Evolutionary conservation across 2,113 vertebrate species (phyloP), one percentile per base, ranked within the genome.

Genomic region (Monarcha castaneiventris): DNA sequence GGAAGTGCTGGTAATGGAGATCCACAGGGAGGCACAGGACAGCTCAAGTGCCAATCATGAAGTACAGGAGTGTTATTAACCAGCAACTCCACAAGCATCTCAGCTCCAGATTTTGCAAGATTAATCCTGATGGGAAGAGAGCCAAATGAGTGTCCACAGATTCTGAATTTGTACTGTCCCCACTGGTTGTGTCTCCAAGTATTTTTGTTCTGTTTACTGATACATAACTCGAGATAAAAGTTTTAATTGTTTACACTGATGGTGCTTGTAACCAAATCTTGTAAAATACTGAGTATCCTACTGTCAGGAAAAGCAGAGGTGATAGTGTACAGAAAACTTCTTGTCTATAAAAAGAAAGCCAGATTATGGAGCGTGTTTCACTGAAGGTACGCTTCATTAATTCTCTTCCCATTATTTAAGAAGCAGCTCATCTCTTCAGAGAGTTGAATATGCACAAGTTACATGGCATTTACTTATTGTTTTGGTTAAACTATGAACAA

Each of bases 211-310:
- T 88, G 35, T 86, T 93, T 92, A 71, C 59, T 82, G 69, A 72
- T 72, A 72, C 17, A 49, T 87, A 64, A 67, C 12, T 75, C 72
- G 77, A 79, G 90, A 84, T 46, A 8, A 43, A 94, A 67, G 25
- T 37, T 96, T 75, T 61, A 22, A 54, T 92, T 84, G 90, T 95
- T 96, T 96, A 87, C 83, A 81, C 39, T 78, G 13, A 25, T 75
- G 85, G 79, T 78, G 61, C 82, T 94, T 87, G 52, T 93, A 81
- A 93, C n/a, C 79, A 92, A 95, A 72, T 92, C 61, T 72, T 94
- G 69, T 76, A 69, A 58, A 61, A 91, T 75, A 23, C 30, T 35
- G 51, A 67, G 32, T 61, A 64, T 77, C 33, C 64, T 83, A 26
- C 59, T 81, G 48, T 64, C 88, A 51, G 44, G 68, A 86, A 81